Conservation (phyloP, 2,797 vertebrate genomes). For the Neoniphon sammara region DNA sequence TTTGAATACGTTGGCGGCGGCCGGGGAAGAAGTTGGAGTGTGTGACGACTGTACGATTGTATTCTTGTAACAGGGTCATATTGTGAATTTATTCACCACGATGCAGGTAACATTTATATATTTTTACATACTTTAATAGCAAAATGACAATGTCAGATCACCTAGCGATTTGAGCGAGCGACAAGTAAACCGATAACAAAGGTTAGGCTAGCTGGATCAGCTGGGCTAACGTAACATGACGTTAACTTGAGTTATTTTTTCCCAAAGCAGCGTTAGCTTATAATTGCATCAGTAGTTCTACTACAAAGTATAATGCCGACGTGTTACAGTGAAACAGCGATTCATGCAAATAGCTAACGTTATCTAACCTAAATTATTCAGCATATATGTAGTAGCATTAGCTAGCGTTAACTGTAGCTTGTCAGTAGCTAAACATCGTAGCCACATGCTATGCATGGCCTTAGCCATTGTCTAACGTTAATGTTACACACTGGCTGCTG, state of each 20-base stretch:
- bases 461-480: too few relatives aligned
- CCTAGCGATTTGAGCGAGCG: rapidly evolving
- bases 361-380: too few relatives aligned
- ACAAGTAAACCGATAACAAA: background rate
- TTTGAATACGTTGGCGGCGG: constrained; percentile 83
- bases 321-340: too few relatives aligned
- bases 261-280: too few relatives aligned
- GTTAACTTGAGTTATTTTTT: constrained; percentile 12
- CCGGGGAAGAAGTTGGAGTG: background rate
- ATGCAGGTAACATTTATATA: constrained; percentile 74
- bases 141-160: rapidly evolving
- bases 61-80: background rate
- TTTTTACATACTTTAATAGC: background rate
- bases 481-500: too few relatives aligned
- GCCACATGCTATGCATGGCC: too few relatives aligned
- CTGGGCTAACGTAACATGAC: background rate
- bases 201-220: background rate
- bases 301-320: too few relatives aligned
- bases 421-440: too few relatives aligned
- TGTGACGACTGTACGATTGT: background rate
- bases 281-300: too few relatives aligned
- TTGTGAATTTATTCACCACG: background rate
- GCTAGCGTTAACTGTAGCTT: too few relatives aligned
- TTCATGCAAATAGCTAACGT: too few relatives aligned
- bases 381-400: too few relatives aligned